Percentiles rank a stretch among this genome's conserved stretches.
These are phyloP conservation scores for Zaprionus ornatus DNA, from an alignment of 1,140 invertebrate species.

Conservation along the genomic window DNA sequence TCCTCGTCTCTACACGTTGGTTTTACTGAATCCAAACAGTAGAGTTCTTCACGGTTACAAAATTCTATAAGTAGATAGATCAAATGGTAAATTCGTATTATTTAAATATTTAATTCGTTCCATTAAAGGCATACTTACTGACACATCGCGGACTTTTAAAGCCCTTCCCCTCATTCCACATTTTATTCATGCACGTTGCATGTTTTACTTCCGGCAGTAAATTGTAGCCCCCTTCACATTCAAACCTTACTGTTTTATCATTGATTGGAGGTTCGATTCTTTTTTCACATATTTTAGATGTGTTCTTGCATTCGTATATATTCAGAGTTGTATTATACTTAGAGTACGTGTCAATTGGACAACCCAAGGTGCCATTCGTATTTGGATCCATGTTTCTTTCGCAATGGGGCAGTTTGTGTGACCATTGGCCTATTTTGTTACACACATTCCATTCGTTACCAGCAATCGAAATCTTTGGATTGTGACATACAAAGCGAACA, in stretches of 20 bases:
- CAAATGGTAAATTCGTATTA: background rate
- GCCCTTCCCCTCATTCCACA: background rate
- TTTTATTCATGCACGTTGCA: background rate
- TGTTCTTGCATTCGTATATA: background rate
- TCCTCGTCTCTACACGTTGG: background rate
- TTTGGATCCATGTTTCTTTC: background rate
- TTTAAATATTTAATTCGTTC: too few relatives aligned
- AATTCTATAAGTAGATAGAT: background rate
- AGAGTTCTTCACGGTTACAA: background rate
- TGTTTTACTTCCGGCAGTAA: background rate
- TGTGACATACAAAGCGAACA: conserved; percentile 9
- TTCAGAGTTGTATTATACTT: background rate
- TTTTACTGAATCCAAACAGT: background rate
- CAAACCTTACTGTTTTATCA: background rate
- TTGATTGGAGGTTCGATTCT: background rate
- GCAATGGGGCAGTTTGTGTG: background rate
- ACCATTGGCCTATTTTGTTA: conserved; percentile 5
- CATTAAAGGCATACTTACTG: conserved; percentile 17
- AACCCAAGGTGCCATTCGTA: conserved; percentile 33
- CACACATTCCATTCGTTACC: conserved; percentile 27
- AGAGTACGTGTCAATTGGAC: conserved; percentile 23
- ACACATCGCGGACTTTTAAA: background rate
- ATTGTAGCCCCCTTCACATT: background rate
- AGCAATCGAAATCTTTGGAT: fast-evolving
- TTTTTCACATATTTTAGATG: fast-evolving